Evolutionary conservation across 1,140 invertebrate genomes (phyloP), one percentile per base, ranked within the genome.

Genomic region (Lerema accius): DNA sequence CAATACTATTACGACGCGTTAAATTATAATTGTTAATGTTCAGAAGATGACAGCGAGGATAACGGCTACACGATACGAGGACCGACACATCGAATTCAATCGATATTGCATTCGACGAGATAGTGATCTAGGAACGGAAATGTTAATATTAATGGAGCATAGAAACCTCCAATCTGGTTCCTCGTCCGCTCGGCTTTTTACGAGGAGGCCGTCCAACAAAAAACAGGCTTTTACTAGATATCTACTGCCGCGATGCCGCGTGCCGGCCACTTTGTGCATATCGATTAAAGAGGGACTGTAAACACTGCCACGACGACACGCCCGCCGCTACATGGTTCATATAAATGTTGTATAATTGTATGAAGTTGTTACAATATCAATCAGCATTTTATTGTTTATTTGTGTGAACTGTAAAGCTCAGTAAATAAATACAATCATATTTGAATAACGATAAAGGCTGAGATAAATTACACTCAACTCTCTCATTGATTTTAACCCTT

Each of bases 141-240:
- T 48, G 45, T 48, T 51, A 51, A 51, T 51, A 51, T 51, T 51
- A 51, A 51, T 39, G 28, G 35, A 51, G 35, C 49, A 51, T 39
- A 51, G 32, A 23, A 17, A 51, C 32, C 32, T 61, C 58, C 48
- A 23, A 49, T 50, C 16, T 35, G 15, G 48, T 35, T 60, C 42
- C 32, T 48, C 42, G 19, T 60, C 32, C 45, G 19, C 28, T 40
- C 13, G n/a, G 6, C 23, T 60, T 26, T 42, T 16, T 62, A 35
- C 40, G 15, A 5, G 59, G 9, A 28, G 59, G 17, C 39, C n/a
- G 1, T 9, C 17, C 10, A 17, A 9, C 11, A 17, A 42, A 32
- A 37, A 45, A 16, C 9, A 32, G 4, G 28, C 28, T 9, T 32
- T 7, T 4, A 9, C 19, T 23, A 32, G 4, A 32, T 9, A 32